A percentile compares a stretch with the other conserved stretches of the same genome.
Evolutionary conservation across 1,140 invertebrate species (phyloP).

Genomic region (Ceratitis capitata): DNA sequence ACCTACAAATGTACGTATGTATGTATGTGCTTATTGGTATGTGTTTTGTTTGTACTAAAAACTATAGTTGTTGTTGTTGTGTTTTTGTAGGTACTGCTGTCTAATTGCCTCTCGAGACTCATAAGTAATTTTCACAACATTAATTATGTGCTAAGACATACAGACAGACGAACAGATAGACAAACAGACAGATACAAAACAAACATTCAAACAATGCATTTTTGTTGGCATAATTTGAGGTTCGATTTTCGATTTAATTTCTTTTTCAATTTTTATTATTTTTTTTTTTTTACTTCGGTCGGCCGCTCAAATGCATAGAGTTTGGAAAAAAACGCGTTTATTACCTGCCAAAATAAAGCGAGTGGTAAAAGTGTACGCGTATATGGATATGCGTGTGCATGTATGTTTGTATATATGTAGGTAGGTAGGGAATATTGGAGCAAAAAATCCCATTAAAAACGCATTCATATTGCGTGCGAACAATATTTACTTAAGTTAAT

Average conservation of each 20-base stretch:
- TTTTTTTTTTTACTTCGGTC: neutral
- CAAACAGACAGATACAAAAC: neutral
- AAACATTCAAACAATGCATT: neutral
- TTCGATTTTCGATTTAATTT: neutral
- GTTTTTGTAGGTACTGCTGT: neutral
- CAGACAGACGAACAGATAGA: neutral
- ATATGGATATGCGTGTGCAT: no score
- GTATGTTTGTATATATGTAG: no score
- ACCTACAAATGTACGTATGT: neutral
- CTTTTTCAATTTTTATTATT: neutral
- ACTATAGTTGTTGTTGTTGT: neutral
- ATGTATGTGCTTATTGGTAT: neutral
- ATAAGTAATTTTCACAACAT: conserved; percentile 10
- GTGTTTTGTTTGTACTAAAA: conserved; percentile 8
- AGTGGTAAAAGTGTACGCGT: no score
- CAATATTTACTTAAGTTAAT: conserved; percentile 38
- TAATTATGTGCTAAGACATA: neutral
- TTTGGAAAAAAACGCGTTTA: conserved; percentile 12
- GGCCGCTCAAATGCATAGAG: neutral
- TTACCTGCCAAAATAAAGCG: conserved; percentile 6
- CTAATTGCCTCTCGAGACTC: conserved; percentile 2
- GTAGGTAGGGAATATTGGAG: neutral
- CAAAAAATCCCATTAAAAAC: conserved; percentile 36
- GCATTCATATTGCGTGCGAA: conserved; percentile 37
- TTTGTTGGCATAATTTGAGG: neutral